phyloP scores from a whole-genome alignment of 2,113 vertebrate genomes.

The Sceloporus tristichus region DNA sequence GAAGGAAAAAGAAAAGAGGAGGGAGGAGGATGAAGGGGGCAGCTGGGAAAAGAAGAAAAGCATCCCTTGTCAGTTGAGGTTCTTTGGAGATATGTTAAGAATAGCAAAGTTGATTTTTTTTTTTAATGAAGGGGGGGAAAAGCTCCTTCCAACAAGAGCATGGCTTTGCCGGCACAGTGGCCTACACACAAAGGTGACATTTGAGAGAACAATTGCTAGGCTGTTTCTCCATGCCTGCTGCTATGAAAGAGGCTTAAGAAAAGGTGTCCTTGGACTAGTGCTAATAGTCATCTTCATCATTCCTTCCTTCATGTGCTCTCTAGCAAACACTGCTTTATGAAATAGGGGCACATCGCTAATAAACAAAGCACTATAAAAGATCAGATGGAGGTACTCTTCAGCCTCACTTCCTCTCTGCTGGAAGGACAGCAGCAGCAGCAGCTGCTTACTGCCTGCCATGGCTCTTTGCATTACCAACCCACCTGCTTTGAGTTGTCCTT shows the following conservation, averaged over 20 bases:
- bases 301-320: slow-evolving; percentile 52
- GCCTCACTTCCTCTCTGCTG: slow-evolving; percentile 54
- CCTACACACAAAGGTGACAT: slow-evolving; percentile 76
- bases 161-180: slow-evolving; percentile 67
- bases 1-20: slow-evolving; percentile 68
- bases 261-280: slow-evolving; percentile 78
- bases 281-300: slow-evolving; percentile 76
- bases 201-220: slow-evolving; percentile 81
- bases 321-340: slow-evolving; percentile 72
- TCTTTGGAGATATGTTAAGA: slow-evolving; percentile 74
- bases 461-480: not conserved
- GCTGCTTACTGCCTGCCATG: not conserved
- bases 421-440: slow-evolving; percentile 9
- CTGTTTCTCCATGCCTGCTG: slow-evolving; percentile 70
- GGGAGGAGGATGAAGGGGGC: not conserved
- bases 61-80: slow-evolving; percentile 71
- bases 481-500: not conserved
- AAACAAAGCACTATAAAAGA: slow-evolving; percentile 75
- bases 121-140: slow-evolving; percentile 2
- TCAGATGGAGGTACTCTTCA: slow-evolving; percentile 58
- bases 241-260: slow-evolving; percentile 82
- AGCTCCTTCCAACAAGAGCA: slow-evolving; percentile 41
- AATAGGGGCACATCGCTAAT: slow-evolving; percentile 66
- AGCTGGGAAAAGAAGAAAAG: slow-evolving; percentile 64
- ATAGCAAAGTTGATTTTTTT: slow-evolving; percentile 69